Evolutionary conservation across 2,888 invertebrate species (phyloP).

Genomic region (Lymantria monacha): DNA sequence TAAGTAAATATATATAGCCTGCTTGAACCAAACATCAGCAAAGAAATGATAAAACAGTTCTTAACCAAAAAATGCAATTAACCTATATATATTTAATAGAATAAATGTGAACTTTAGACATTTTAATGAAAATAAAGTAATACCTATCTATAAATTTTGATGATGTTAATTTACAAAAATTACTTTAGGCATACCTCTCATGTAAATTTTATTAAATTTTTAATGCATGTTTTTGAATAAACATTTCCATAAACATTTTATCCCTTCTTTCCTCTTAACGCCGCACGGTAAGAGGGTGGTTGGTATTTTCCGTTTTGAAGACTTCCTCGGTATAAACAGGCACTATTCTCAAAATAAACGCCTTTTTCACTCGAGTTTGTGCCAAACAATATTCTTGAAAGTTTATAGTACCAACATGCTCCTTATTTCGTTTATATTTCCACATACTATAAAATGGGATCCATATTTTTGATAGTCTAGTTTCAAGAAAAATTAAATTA

Average conservation of each 20-base stretch:
- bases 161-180: constrained; percentile 20
- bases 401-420: constrained; percentile 40
- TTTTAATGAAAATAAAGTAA: neutral
- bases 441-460: constrained; percentile 33
- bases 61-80: too few species aligned
- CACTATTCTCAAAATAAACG: constrained; percentile 45
- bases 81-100: too few species aligned
- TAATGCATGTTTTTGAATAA: constrained; percentile 35
- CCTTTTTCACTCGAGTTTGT: constrained; percentile 42
- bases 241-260: constrained; percentile 39
- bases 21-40: too few species aligned
- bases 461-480: constrained; percentile 17
- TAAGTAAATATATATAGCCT: too few species aligned
- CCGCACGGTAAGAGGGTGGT: constrained; percentile 33
- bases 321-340: constrained; percentile 45
- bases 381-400: constrained; percentile 49
- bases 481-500: too few species aligned
- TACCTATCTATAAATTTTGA: constrained; percentile 7
- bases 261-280: constrained; percentile 28
- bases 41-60: too few species aligned
- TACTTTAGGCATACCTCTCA: constrained; percentile 8
- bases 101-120: neutral
- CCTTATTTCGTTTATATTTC: constrained; percentile 29
- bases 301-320: constrained; percentile 52
- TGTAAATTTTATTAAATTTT: constrained; percentile 30